Evolutionary conservation across 35 echinoderm and acorn worm genomes (phyloP), one percentile per base, ranked within the genome.

Genomic region (Acanthaster planci): DNA sequence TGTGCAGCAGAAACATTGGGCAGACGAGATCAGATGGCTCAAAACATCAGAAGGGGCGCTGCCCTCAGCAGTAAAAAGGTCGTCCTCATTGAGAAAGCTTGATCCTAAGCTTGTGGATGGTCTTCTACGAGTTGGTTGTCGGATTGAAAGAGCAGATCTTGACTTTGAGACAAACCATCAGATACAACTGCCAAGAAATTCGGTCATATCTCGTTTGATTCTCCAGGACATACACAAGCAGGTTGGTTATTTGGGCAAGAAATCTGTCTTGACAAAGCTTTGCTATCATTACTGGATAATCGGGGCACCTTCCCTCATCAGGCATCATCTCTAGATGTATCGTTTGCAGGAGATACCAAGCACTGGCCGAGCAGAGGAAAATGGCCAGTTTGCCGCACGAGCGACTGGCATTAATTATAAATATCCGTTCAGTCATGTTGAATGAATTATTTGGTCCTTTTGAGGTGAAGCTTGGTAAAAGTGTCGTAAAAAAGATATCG

Each of bases 381-480:
- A 60, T 17, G n/a, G n/a, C n/a, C n/a, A n/a, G n/a, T n/a, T n/a
- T n/a, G n/a, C n/a, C n/a, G n/a, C n/a, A n/a, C n/a, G 86, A 89
- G 56, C 67, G 86, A 30, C 19, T 93, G 38, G 84, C 39, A 37
- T 55, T 37, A 16, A 18, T n/a, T n/a, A 22, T 17, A 58, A 86
- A 22, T 67, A 59, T 40, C 55, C 84, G 14, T 86, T 86, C 36
- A 86, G 36, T 31, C 3, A 52, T 18, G 57, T 51, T 55, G 90
- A 79, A 29, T 18, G 80, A 88, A 32, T 85, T 79, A 14, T 93
- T 89, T 76, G 86, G 86, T 14, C 86, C 86, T 80, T 85, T 81
- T 29, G 77, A 78, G 34, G 37, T 84, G 55, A 82, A 64, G 22
- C 26, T 52, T 23, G 52, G 60, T 1, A 8, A 84, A 55, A 81